Evolutionary conservation across 2,888 invertebrate species (phyloP).

Genomic region (Ormyrus labotus): DNA sequence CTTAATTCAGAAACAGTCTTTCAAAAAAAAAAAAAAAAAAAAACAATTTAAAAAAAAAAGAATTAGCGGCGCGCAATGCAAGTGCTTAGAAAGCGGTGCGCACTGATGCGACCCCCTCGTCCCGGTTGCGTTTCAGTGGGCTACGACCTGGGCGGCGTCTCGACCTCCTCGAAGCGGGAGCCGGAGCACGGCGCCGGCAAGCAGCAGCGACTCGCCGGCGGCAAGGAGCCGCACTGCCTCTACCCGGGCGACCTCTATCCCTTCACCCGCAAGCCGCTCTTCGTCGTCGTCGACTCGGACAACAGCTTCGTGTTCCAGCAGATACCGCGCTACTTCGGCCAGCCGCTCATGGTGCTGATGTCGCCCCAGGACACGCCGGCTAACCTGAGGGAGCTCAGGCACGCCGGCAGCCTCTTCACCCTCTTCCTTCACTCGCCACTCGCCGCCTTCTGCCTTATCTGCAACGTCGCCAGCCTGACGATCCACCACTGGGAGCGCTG

Average conservation of each 20-base stretch:
- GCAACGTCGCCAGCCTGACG: conserved; percentile 90
- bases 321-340: conserved; percentile 93
- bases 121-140: conserved; percentile 80
- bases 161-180: conserved; percentile 91
- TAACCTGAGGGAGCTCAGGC: conserved; percentile 87
- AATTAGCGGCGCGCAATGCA: conserved; percentile 5
- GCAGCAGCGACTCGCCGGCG: conserved; percentile 74
- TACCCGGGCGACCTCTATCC: conserved; percentile 96
- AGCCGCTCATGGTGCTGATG: conserved; percentile 94
- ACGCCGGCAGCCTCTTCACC: conserved; percentile 95
- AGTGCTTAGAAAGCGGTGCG: conserved; percentile 51
- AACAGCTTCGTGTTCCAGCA: conserved; percentile 95
- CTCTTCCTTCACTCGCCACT: conserved; percentile 96
- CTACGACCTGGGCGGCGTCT: conserved; percentile 93
- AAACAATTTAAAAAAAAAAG: background rate
- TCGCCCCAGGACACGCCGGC: conserved; percentile 94
- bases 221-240: conserved; percentile 86
- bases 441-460: conserved; percentile 93
- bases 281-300: conserved; percentile 96
- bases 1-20: background rate
- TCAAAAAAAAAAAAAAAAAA: background rate
- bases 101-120: conserved; percentile 43
- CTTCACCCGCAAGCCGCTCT: conserved; percentile 93
- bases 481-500: conserved; percentile 94
- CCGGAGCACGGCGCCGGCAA: conserved; percentile 74